Evolutionary conservation across 2,888 invertebrate genomes (phyloP), one percentile per base, ranked within the genome.

Genomic region (Chaetogeoica ovagalla): DNA sequence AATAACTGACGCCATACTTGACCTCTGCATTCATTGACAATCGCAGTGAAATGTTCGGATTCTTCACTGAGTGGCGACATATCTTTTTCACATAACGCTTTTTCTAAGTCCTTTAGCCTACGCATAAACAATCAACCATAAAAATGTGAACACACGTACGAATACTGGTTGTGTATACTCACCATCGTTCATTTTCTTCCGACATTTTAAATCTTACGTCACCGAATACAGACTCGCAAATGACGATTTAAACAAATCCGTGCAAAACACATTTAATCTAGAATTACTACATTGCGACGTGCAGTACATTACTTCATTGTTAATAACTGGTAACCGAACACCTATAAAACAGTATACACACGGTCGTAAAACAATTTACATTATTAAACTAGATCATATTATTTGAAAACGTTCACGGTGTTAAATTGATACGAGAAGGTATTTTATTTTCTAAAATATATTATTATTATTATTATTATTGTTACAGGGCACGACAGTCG

Each of bases 21-120:
- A 39, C 79, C 79, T 8, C 70, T 70, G 39, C 79, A 79, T 55
- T 79, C 79, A 57, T 79, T 79, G 2, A 62, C 55, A 15, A 79
- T 70, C 6, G 21, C 63, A 57, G 43, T 71, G 43, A 79, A 71
- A 79, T 71, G 13, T 21, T 57, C 79, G n/a, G 71, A 79, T 63
- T 79, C 79, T 48, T 79, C 70, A 71, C 79, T 79, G 8, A 43
- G 19, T 39, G 79, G 79, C 57, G 71, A 71, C 6, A 65, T 55
- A 3, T 79, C 79, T 52, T 79, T 70, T 13, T 71, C 79, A 1
- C 52, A 48, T 30, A 79, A 23, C 30, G 79, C 79, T 79, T 79
- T 79, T 71, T 79, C 71, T 15, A 79, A 71, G 15, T 63, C 71
- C 71, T 79, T 79, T 63, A 79, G 57, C 79, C 79, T 79, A 62